Percentiles rank a stretch among this genome's conserved stretches.
These are phyloP conservation scores for Caenorhabditis sp. DNA, from an alignment of 2,888 invertebrate genomes.

Conservation along the genomic window DNA sequence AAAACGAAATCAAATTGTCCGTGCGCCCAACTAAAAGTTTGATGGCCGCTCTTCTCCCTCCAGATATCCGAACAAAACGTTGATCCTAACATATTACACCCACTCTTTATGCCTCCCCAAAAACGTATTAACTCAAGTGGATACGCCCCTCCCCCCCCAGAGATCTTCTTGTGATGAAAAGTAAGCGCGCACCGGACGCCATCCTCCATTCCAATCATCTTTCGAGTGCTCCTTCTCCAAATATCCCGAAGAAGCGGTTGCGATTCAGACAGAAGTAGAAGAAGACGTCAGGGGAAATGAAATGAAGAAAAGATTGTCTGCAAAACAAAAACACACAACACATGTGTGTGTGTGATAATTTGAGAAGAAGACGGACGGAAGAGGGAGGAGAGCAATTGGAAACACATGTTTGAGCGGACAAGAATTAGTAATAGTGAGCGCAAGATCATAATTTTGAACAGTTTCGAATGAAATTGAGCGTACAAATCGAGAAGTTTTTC, in stretches of 20 bases:
- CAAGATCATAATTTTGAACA: too few relatives aligned
- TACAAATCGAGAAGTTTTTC: too few relatives aligned
- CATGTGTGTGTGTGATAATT: constrained; percentile 4
- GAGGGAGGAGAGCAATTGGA: background rate
- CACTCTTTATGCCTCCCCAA: background rate
- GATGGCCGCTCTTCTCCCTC: too few relatives aligned
- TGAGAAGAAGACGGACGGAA: background rate
- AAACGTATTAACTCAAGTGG: constrained; percentile 18
- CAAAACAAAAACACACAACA: constrained; percentile 16
- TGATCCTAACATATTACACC: too few relatives aligned
- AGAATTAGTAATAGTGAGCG: too few relatives aligned
- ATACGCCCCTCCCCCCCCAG: background rate
- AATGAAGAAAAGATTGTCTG: background rate
- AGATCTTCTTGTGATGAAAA: background rate
- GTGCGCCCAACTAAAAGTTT: too few relatives aligned
- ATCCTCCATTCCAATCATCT: constrained; percentile 58
- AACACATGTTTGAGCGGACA: background rate
- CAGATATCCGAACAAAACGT: too few relatives aligned
- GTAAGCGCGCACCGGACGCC: constrained; percentile 45
- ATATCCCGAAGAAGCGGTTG: background rate
- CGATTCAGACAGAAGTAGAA: constrained; percentile 20
- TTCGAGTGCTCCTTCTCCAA: background rate
- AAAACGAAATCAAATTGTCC: too few relatives aligned
- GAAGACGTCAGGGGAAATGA: background rate
- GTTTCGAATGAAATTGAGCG: too few relatives aligned